Conservation (phyloP, 2,113 vertebrate species). For the Tragulus kanchil region DNA sequence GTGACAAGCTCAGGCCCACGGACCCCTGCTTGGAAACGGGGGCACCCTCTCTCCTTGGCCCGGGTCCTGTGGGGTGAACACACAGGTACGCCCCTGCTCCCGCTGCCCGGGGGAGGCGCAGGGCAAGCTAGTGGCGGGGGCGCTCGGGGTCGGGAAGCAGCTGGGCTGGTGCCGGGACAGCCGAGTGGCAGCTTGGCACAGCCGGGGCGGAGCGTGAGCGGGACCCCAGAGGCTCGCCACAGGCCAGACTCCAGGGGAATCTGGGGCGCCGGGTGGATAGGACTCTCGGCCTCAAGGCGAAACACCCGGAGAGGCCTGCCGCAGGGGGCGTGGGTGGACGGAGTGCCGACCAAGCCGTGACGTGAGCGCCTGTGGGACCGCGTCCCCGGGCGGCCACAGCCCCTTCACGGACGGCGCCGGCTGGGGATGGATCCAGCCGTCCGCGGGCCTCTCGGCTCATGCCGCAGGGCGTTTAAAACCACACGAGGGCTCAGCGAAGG, state of each 20-base stretch:
- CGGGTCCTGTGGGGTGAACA: not conserved
- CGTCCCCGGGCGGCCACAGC: not conserved
- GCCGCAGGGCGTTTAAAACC: not conserved
- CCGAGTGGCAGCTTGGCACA: fast-evolving
- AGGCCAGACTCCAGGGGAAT: not conserved
- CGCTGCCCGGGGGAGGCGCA: not conserved
- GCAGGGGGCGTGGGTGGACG: not conserved
- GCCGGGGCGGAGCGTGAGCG: fast-evolving
- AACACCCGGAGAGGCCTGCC: not conserved
- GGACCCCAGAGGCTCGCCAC: not conserved
- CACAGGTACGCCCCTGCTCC: not conserved
- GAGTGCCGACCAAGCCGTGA: not conserved
- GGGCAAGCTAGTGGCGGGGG: not conserved
- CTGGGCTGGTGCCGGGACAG: not conserved
- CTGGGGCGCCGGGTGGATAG: not conserved
- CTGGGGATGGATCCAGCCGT: not conserved
- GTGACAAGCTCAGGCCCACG: not conserved
- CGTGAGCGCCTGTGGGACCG: not conserved
- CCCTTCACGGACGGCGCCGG: not conserved
- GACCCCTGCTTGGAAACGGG: not conserved
- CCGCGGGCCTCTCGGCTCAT: not conserved
- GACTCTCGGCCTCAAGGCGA: not conserved
- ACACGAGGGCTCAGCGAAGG: not conserved
- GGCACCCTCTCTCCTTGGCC: not conserved
- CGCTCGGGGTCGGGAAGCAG: not conserved